phyloP scores from a whole-genome alignment of 2,797 vertebrate species.

The Heliangelus exortis region DNA sequence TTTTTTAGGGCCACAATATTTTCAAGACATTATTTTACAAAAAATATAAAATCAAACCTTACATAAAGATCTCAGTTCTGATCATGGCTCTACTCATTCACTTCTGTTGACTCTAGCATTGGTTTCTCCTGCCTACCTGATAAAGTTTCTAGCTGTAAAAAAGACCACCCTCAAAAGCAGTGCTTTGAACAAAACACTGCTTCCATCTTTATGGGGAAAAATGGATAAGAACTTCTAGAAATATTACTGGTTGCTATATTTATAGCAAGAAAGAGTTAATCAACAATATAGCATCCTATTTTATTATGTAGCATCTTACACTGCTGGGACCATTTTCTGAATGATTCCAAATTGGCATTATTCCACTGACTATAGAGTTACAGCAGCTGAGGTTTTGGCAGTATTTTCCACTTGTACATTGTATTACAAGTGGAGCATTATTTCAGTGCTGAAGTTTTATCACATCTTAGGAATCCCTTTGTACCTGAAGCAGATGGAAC shows the following conservation, averaged over 20 bases:
- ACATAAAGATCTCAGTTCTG: neutral
- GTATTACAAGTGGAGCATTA: neutral
- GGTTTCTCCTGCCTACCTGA: neutral
- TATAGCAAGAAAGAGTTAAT: neutral
- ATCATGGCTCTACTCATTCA: neutral
- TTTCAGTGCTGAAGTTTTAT: neutral
- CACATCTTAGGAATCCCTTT: slow-evolving; percentile 42
- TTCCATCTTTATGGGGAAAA: neutral
- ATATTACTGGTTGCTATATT: neutral
- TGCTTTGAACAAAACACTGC: neutral
- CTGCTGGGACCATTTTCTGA: neutral
- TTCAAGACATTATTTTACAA: neutral
- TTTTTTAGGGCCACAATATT: neutral
- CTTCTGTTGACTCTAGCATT: neutral
- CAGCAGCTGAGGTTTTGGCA: slow-evolving; percentile 29
- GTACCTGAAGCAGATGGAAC: neutral
- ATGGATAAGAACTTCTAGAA: neutral
- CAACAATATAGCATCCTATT: neutral
- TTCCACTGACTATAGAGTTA: neutral
- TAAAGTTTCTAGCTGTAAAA: neutral
- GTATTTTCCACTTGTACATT: neutral
- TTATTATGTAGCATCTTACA: neutral
- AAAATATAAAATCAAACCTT: neutral
- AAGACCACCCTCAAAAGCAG: neutral
- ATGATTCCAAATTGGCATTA: neutral